phyloP scores from a whole-genome alignment of 2,797 vertebrate genomes.

The Eurystomus glaucurus region DNA sequence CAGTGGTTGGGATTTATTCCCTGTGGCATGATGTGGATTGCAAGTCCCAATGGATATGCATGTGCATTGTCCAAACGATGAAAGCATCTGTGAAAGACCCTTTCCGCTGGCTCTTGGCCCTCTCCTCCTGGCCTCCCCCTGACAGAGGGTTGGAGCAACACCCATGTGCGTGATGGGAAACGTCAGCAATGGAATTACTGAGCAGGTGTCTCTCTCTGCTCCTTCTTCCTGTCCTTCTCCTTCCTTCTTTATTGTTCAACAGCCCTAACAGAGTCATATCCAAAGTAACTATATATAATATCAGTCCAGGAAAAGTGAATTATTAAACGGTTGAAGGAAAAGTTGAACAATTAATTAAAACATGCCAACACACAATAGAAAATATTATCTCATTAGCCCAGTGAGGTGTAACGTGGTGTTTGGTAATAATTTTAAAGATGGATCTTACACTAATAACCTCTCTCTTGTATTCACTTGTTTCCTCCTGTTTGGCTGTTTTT shows the following conservation, averaged over 20 bases:
- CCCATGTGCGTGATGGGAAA: rapidly evolving
- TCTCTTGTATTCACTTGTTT: background rate
- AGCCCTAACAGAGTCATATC: background rate
- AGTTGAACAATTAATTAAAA: background rate
- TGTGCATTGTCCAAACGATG: background rate
- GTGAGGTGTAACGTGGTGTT: background rate
- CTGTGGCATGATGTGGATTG: background rate
- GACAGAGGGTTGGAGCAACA: background rate
- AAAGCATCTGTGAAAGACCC: background rate
- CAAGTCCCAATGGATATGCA: background rate
- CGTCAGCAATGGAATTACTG: background rate
- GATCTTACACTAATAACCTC: background rate
- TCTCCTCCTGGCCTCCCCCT: background rate
- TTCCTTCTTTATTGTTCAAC: background rate
- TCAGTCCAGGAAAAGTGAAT: background rate
- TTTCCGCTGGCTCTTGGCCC: background rate
- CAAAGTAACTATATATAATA: background rate
- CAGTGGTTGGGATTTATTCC: background rate
- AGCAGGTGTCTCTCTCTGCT: background rate
- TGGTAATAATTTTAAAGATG: background rate
- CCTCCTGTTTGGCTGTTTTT: background rate
- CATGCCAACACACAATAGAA: background rate
- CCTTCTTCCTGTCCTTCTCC: background rate
- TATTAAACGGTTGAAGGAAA: background rate
- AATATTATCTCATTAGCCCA: background rate